These are phyloP conservation scores for Ramazzottius varieornatus DNA, from an alignment of 2,888 invertebrate species.

Conservation along the genomic window DNA sequence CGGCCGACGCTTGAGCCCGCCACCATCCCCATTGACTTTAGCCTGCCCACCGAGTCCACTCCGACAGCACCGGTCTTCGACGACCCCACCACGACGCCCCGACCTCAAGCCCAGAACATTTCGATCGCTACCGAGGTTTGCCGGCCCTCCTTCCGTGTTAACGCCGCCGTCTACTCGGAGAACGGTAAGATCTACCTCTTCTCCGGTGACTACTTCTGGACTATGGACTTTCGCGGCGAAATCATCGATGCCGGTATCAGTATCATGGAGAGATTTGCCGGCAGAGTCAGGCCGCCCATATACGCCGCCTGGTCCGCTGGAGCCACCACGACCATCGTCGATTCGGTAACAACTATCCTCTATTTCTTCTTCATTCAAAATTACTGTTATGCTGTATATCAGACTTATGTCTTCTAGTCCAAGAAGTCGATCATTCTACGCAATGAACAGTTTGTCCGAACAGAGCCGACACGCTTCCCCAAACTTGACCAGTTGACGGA, in stretches of 20 bases:
- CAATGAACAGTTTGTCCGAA: background rate
- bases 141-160: background rate
- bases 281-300: background rate
- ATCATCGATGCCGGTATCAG: background rate
- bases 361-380: no score
- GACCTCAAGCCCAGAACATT: background rate
- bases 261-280: background rate
- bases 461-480: background rate
- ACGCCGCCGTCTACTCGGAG: background rate
- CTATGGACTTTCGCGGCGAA: background rate
- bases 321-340: background rate
- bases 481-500: background rate
- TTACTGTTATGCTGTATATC: no score
- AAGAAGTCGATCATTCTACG: background rate
- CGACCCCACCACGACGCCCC: background rate
- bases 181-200: conserved; percentile 2
- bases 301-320: background rate
- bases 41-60: no score
- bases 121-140: background rate
- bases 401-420: no score
- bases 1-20: background rate
- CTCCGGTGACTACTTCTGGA: background rate
- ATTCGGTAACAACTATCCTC: background rate
- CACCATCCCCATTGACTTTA: background rate
- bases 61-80: no score